Evolutionary conservation across 2,888 invertebrate genomes (phyloP).

Genomic region (Hoplodrina blanda): DNA sequence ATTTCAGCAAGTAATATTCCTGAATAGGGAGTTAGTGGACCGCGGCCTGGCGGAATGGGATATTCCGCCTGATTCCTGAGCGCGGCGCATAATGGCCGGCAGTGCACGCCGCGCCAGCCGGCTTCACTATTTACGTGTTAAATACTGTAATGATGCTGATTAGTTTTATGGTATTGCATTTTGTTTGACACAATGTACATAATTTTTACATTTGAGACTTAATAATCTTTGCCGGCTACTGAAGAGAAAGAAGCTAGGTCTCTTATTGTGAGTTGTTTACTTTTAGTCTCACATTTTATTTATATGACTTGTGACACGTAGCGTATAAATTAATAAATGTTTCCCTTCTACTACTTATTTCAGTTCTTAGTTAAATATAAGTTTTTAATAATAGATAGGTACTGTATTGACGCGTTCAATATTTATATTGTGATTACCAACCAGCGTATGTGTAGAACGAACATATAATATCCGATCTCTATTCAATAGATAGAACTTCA

Average conservation of each 20-base stretch:
- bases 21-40: conserved; percentile 96
- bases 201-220: conserved; percentile 68
- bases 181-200: conserved; percentile 79
- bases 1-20: conserved; percentile 94
- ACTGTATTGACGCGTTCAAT: conserved; percentile 44
- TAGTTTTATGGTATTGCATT: conserved; percentile 84
- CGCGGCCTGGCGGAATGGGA: conserved; percentile 95
- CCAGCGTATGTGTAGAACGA: conserved; percentile 35
- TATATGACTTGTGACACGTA: conserved; percentile 78
- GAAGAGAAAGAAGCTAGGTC: conserved; percentile 64
- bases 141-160: conserved; percentile 74
- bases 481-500: conserved; percentile 69
- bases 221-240: conserved; percentile 59
- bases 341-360: conserved; percentile 71
- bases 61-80: conserved; percentile 87
- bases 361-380: conserved; percentile 58
- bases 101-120: conserved; percentile 46
- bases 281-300: conserved; percentile 71
- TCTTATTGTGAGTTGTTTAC: conserved; percentile 65
- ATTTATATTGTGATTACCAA: conserved; percentile 61
- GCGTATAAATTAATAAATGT: conserved; percentile 80
- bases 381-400: conserved; percentile 50
- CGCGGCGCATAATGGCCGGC: conserved; percentile 48
- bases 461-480: conserved; percentile 58
- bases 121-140: conserved; percentile 58